A percentile compares a stretch with the other conserved stretches of the same genome.
Evolutionary conservation across 2,888 invertebrate genomes (phyloP).

Genomic region (Aphodius granarius): DNA sequence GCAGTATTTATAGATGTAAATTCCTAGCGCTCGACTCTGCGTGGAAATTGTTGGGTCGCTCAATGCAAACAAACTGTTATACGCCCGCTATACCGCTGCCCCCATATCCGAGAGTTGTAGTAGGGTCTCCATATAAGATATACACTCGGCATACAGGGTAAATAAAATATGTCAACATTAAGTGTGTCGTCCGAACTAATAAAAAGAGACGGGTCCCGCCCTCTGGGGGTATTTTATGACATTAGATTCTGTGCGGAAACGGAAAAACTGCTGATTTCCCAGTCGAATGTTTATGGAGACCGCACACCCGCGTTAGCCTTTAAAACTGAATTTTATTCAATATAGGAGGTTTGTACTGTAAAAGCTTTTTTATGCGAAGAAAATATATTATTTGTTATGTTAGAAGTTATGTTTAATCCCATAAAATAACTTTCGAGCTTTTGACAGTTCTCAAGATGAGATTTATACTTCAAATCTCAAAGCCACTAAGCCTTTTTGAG

Average conservation of each 20-base stretch:
- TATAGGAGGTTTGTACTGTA: not conserved
- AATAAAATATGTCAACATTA: not conserved
- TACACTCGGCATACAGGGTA: not conserved
- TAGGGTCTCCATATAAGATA: not conserved
- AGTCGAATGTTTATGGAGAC: not conserved
- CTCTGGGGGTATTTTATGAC: not conserved
- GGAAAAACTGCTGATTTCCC: not conserved
- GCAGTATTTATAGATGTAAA: not conserved
- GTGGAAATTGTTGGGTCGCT: not conserved
- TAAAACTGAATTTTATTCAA: not conserved
- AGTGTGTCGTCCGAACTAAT: not conserved
- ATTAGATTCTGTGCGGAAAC: not conserved
- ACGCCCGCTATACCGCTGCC: not conserved
- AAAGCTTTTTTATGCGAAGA: too few species aligned
- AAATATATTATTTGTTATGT: too few species aligned
- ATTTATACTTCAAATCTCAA: too few species aligned
- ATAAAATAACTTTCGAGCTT: too few species aligned
- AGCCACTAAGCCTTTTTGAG: too few species aligned
- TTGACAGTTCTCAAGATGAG: too few species aligned
- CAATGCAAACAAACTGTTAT: not conserved
- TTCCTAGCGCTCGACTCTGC: not conserved
- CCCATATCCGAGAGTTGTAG: not conserved
- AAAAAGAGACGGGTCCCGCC: not conserved
- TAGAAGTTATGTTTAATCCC: too few species aligned
- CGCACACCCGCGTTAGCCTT: not conserved